These are phyloP conservation scores for Perccottus glenii DNA, from an alignment of 2,113 vertebrate genomes.

Conservation along the genomic window DNA sequence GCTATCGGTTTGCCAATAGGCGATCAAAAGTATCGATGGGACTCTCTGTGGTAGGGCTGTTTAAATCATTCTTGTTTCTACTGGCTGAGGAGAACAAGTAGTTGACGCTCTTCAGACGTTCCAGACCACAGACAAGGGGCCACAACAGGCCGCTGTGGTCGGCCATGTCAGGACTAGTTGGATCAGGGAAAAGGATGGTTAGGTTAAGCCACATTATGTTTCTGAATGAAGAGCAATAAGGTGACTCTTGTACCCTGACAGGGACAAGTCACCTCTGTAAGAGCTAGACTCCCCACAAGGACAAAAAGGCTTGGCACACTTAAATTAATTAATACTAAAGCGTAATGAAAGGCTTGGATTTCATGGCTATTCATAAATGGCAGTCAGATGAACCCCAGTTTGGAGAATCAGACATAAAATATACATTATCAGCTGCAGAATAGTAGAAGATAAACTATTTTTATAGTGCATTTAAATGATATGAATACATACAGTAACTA, in stretches of 20 bases:
- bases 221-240: constrained; percentile 9
- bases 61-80: constrained; percentile 52
- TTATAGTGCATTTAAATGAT: no score
- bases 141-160: constrained; percentile 61
- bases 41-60: constrained; percentile 51
- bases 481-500: no score
- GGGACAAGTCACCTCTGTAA: not conserved
- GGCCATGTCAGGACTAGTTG: constrained; percentile 55
- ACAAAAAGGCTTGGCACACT: no score
- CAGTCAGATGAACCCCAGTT: no score
- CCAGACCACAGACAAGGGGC: constrained; percentile 60
- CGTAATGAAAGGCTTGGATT: no score
- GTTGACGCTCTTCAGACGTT: constrained; percentile 38
- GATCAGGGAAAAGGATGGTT: constrained; percentile 35
- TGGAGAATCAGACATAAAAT: no score
- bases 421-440: no score
- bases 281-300: no score
- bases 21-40: constrained; percentile 70
- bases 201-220: constrained; percentile 24
- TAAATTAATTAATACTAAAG: no score
- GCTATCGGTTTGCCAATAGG: constrained; percentile 65
- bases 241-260: not conserved
- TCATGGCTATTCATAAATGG: no score
- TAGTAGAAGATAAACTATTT: no score
- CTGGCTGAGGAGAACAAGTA: constrained; percentile 22